Evolutionary conservation across 2,888 invertebrate genomes (phyloP).

Genomic region (Halocaridina rubra): DNA sequence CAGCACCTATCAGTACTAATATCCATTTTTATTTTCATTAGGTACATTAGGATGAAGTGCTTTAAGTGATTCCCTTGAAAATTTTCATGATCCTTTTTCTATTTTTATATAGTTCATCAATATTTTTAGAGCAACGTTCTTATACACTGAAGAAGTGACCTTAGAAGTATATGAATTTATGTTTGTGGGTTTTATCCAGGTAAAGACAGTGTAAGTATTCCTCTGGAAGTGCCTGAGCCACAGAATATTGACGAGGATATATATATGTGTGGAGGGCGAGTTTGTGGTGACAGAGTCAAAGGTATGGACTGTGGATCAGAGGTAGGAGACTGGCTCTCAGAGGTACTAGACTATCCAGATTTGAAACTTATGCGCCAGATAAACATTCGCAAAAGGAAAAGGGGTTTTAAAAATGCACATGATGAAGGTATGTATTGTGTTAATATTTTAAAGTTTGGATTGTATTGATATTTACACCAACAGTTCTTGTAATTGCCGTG

Average conservation of each 20-base stretch:
- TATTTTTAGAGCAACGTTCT: too few relatives aligned
- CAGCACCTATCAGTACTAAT: neutral
- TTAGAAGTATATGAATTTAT: too few relatives aligned
- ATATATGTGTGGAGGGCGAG: constrained; percentile 78
- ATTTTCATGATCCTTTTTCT: too few relatives aligned
- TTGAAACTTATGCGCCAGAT: constrained; percentile 48
- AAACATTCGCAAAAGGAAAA: neutral
- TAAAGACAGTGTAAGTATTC: neutral
- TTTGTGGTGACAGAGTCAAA: constrained; percentile 84
- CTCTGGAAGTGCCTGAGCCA: neutral
- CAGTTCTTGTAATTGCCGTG: too few relatives aligned
- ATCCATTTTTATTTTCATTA: neutral
- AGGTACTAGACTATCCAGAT: constrained; percentile 76
- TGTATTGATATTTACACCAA: too few relatives aligned
- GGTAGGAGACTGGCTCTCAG: constrained; percentile 83
- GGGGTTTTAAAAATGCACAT: too few relatives aligned
- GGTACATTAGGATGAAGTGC: neutral
- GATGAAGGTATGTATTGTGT: neutral
- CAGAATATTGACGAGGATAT: neutral
- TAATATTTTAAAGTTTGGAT: too few relatives aligned
- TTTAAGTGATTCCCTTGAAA: too few relatives aligned
- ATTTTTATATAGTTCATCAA: too few relatives aligned
- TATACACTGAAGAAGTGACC: too few relatives aligned
- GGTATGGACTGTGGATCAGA: constrained; percentile 87
- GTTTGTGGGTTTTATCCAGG: too few relatives aligned